phyloP scores from a whole-genome alignment of 2,113 vertebrate genomes.

The Neodontobutis hainanensis region DNA sequence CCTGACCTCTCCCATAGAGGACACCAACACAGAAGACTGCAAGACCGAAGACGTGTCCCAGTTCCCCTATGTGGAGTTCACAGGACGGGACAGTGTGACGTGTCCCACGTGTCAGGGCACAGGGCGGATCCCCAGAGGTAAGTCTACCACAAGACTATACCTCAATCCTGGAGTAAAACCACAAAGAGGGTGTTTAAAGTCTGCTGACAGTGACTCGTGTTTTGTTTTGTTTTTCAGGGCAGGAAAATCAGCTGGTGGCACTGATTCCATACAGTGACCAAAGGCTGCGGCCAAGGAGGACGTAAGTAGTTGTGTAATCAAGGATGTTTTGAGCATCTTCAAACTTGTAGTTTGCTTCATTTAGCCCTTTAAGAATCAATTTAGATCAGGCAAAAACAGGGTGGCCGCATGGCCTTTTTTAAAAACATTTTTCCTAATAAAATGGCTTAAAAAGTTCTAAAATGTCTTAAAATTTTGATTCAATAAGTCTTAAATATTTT shows the following conservation, averaged over 20 bases:
- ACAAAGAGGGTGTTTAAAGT: neutral
- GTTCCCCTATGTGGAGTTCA: conserved; percentile 98
- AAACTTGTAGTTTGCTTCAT: too few relatives aligned
- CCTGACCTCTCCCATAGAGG: conserved; percentile 75
- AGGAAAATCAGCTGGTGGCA: conserved; percentile 95
- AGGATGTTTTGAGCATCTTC: too few relatives aligned
- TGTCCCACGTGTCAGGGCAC: conserved; percentile 98
- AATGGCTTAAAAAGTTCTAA: too few relatives aligned
- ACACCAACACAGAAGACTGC: conserved; percentile 75
- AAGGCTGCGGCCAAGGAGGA: conserved; percentile 87
- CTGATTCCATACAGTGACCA: conserved; percentile 96
- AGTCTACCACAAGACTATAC: neutral
- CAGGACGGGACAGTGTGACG: conserved; percentile 95
- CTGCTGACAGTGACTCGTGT: neutral
- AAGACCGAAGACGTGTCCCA: conserved; percentile 88
- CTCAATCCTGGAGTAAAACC: neutral
- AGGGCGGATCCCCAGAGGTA: conserved; percentile 96
- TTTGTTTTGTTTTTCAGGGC: conserved; percentile 75
- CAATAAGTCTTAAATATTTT: too few relatives aligned
- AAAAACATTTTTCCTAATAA: too few relatives aligned
- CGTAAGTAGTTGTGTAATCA: conserved; percentile 75
- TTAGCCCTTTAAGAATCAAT: too few relatives aligned
- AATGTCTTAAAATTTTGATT: too few relatives aligned
- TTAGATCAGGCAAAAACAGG: too few relatives aligned
- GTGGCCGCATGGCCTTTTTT: too few relatives aligned